Conservation (phyloP, 2,113 vertebrate species). For the Myotis davidii region DNA sequence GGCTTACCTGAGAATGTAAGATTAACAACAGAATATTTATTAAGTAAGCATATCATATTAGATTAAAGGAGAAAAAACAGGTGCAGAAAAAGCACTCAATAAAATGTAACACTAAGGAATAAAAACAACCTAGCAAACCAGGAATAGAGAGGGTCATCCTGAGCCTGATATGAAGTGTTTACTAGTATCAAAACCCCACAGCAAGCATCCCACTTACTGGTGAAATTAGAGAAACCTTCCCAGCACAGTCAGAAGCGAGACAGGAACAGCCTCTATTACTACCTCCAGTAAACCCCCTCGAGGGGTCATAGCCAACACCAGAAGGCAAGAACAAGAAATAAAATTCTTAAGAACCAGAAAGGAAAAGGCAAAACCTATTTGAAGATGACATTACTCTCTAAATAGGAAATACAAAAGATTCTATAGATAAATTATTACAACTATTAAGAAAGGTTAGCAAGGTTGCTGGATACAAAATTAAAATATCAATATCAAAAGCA, state of each 20-base stretch:
- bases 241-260: background rate
- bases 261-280: background rate
- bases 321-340: background rate
- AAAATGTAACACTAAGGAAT: background rate
- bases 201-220: background rate
- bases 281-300: background rate
- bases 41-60: background rate
- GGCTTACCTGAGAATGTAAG: background rate
- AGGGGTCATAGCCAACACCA: background rate
- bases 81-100: background rate
- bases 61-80: conserved; percentile 31
- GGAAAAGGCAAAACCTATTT: background rate
- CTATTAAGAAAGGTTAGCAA: background rate
- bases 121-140: background rate
- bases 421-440: background rate
- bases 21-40: background rate
- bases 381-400: background rate
- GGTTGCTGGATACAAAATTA: background rate
- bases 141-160: background rate
- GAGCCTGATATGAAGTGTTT: background rate
- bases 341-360: background rate
- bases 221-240: background rate
- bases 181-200: background rate
- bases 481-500: background rate
- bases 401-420: background rate